A percentile compares a stretch with the other conserved stretches of the same genome.
Evolutionary conservation across 2,888 invertebrate genomes (phyloP).

Genomic region (Oligia fasciuncula): DNA sequence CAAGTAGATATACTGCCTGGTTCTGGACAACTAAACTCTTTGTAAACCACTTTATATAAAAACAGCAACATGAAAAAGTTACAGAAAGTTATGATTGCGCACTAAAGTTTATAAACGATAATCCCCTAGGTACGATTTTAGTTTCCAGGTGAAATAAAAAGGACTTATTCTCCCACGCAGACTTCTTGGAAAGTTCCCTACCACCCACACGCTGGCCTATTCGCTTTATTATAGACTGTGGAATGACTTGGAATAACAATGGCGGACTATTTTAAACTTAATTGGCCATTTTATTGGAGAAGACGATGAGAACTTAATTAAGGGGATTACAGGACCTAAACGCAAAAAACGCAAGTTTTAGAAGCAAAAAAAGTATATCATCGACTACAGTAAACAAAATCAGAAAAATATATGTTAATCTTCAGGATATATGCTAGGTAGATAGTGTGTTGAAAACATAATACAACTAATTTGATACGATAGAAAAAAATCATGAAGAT

Average conservation of each 20-base stretch:
- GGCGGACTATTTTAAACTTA: not conserved
- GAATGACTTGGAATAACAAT: slow-evolving; percentile 8
- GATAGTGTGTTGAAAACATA: no score
- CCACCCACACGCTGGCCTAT: not conserved
- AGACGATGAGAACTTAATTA: not conserved
- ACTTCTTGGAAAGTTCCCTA: not conserved
- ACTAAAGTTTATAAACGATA: not conserved
- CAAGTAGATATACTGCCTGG: not conserved
- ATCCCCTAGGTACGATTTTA: not conserved
- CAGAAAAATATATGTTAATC: no score
- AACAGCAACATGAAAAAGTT: not conserved
- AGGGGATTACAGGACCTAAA: no score
- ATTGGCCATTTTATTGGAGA: not conserved
- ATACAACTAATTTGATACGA: no score
- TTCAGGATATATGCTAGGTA: no score
- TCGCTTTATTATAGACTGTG: not conserved
- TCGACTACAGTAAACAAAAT: no score
- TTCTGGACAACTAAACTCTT: no score
- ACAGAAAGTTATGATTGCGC: not conserved
- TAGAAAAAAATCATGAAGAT: no score
- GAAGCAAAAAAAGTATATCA: no score
- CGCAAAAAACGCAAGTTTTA: no score
- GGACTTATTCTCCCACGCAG: not conserved
- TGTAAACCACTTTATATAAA: not conserved
- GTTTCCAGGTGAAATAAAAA: not conserved